Conservation (phyloP, 2,113 vertebrate species). For the Heterocephalus glaber region DNA sequence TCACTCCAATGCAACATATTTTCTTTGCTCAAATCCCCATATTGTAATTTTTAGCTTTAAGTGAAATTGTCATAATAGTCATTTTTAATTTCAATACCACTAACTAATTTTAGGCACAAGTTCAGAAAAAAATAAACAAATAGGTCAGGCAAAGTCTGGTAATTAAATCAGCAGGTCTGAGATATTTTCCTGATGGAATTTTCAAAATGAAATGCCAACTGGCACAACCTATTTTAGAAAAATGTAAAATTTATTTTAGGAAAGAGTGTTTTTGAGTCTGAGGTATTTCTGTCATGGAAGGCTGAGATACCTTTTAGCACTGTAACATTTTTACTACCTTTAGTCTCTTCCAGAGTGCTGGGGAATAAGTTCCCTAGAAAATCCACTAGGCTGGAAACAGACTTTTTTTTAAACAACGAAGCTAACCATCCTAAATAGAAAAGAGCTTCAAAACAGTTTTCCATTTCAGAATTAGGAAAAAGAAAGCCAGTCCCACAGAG, state of each 20-base stretch:
- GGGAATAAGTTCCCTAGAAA: neutral
- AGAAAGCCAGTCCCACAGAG: neutral
- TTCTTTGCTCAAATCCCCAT: neutral
- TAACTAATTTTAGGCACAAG: slow-evolving; percentile 32
- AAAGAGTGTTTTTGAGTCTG: neutral
- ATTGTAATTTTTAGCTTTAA: slow-evolving; percentile 35
- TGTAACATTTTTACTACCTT: slow-evolving; percentile 2
- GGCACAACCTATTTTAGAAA: neutral
- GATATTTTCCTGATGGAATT: neutral
- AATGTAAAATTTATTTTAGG: neutral
- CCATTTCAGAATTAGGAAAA: neutral
- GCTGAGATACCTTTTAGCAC: neutral
- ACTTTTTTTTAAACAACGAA: neutral
- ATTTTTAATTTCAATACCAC: slow-evolving; percentile 27
- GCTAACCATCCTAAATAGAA: neutral
- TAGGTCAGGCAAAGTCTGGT: neutral
- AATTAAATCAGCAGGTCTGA: slow-evolving; percentile 40
- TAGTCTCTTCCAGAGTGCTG: neutral
- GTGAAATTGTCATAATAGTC: neutral
- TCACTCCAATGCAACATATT: neutral
- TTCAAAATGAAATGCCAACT: slow-evolving; percentile 5
- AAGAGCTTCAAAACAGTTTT: neutral
- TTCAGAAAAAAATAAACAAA: slow-evolving; percentile 59
- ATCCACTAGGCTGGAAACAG: neutral
- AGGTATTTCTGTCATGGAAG: slow-evolving; percentile 47